These are phyloP conservation scores for Tetragonula clypearis DNA, from an alignment of 1,140 invertebrate genomes.

Conservation along the genomic window DNA sequence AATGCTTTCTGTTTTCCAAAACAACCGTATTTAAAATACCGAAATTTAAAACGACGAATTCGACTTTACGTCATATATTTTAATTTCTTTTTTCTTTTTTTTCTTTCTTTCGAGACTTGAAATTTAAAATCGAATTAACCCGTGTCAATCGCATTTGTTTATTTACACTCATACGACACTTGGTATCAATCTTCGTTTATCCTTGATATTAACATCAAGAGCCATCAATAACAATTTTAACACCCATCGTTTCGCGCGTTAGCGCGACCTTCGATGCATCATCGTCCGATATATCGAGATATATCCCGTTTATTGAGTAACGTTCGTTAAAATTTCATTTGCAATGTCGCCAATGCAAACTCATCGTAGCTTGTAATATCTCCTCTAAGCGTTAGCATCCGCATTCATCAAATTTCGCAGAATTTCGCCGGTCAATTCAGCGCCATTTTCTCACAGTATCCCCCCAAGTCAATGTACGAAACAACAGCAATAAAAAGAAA, in stretches of 20 bases:
- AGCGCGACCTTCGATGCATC: background rate
- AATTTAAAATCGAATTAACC: too few relatives aligned
- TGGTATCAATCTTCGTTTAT: background rate
- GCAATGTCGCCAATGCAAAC: background rate
- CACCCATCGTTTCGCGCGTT: background rate
- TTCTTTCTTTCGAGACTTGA: too few relatives aligned
- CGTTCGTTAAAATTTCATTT: background rate
- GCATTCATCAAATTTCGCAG: too few relatives aligned
- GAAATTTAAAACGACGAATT: background rate
- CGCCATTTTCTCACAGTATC: conserved; percentile 58
- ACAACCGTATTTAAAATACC: too few relatives aligned
- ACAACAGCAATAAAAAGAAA: conserved; percentile 66
- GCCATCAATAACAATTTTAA: background rate
- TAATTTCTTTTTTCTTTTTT: too few relatives aligned
- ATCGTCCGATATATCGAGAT: background rate
- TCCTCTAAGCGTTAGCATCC: too few relatives aligned
- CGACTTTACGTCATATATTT: too few relatives aligned
- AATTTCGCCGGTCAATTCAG: conserved; percentile 35
- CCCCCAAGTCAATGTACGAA: conserved; percentile 68
- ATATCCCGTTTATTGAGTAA: background rate
- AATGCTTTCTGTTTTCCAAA: background rate
- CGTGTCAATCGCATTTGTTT: too few relatives aligned
- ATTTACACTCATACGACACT: background rate
- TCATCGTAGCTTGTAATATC: too few relatives aligned
- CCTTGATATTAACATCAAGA: background rate